Percentiles rank a stretch among this genome's conserved stretches.
Conservation (phyloP, 2,113 vertebrate genomes). For the Notothenia rossii region DNA sequence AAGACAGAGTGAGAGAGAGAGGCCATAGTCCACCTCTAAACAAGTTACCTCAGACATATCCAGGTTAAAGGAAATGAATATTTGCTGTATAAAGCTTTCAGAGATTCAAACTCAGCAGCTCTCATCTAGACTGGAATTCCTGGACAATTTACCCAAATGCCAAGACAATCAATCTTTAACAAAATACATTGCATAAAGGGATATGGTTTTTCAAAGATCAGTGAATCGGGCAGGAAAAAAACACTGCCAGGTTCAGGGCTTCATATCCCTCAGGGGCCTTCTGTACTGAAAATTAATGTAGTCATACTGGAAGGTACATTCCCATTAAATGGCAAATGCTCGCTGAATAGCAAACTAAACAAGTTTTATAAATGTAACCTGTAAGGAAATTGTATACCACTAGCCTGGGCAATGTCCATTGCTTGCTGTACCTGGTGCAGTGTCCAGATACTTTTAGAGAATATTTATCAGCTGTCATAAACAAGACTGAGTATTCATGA, state of each 20-base stretch:
- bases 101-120: constrained; percentile 41
- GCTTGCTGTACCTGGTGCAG: neutral
- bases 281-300: constrained; percentile 14
- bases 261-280: constrained; percentile 25
- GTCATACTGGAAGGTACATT: neutral
- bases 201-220: constrained; percentile 41
- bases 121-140: constrained; percentile 10
- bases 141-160: constrained; percentile 51
- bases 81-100: constrained; percentile 28
- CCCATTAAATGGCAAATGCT: constrained; percentile 2
- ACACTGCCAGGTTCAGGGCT: constrained; percentile 16
- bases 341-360: neutral
- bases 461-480: neutral
- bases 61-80: constrained; percentile 69
- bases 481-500: neutral
- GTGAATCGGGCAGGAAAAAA: constrained; percentile 13
- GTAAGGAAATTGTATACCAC: neutral
- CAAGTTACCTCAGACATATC: constrained; percentile 64
- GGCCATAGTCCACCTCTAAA: constrained; percentile 57
- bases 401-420: neutral
- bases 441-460: neutral
- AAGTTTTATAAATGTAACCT: neutral
- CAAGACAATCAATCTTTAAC: constrained; percentile 56
- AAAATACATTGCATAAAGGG: constrained; percentile 34
- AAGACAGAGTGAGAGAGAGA: constrained; percentile 34